Evolutionary conservation across 2,888 invertebrate species (phyloP).

Genomic region (Athrips mouffetella): DNA sequence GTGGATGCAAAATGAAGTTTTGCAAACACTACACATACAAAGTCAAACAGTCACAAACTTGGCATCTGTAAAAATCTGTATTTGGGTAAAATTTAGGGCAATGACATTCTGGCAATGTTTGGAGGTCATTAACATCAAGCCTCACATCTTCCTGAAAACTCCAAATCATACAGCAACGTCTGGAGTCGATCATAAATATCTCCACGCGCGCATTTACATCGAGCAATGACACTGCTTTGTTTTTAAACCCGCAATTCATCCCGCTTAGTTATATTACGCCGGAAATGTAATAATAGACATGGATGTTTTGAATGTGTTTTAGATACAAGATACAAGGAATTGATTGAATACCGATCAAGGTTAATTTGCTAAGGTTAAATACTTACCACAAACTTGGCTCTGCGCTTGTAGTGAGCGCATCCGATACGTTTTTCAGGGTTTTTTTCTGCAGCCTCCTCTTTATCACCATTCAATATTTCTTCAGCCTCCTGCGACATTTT

Average conservation of each 20-base stretch:
- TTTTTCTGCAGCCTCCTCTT: slow-evolving; percentile 36
- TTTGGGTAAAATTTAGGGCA: background rate
- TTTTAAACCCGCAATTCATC: slow-evolving; percentile 43
- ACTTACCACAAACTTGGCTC: slow-evolving; percentile 92
- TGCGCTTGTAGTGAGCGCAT: slow-evolving; percentile 90
- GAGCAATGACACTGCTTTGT: slow-evolving; percentile 61
- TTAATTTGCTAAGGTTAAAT: slow-evolving; percentile 11
- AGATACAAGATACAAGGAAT: slow-evolving; percentile 9
- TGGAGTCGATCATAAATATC: slow-evolving; percentile 14
- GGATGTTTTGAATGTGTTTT: slow-evolving; percentile 36
- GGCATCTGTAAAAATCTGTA: background rate
- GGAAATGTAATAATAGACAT: slow-evolving; percentile 52
- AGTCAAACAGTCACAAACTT: too few relatives aligned
- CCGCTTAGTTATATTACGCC: slow-evolving; percentile 40
- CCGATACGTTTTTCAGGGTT: slow-evolving; percentile 78
- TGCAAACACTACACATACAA: too few relatives aligned
- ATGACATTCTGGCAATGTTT: slow-evolving; percentile 8
- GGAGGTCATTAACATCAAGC: slow-evolving; percentile 9
- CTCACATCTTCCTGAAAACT: background rate
- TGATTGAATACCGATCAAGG: slow-evolving; percentile 15
- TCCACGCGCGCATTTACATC: slow-evolving; percentile 21
- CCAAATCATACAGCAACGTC: background rate
- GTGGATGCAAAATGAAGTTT: too few relatives aligned
- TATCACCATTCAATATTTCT: slow-evolving; percentile 41
- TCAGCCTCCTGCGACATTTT: slow-evolving; percentile 56